phyloP scores from a whole-genome alignment of 2,888 invertebrate species.

The Cheiracanthium punctorium region DNA sequence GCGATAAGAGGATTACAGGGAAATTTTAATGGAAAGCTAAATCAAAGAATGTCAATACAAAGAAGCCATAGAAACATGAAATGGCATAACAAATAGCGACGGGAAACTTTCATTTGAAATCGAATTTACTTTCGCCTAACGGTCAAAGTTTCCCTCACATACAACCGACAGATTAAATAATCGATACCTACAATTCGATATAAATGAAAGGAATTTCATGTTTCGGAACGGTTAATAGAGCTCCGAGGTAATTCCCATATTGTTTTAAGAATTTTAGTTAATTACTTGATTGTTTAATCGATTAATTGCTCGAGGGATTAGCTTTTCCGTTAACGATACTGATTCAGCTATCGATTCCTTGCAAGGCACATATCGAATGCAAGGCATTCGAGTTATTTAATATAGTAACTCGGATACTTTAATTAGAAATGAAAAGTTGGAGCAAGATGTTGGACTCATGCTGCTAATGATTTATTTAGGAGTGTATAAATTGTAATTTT shows the following conservation, averaged over 20 bases:
- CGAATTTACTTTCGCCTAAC: constrained; percentile 21
- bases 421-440: constrained; percentile 7
- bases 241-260: constrained; percentile 26
- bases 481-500: neutral
- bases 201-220: constrained; percentile 9
- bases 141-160: neutral
- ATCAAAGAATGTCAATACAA: constrained; percentile 5
- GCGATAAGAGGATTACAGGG: constrained; percentile 1
- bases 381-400: constrained; percentile 8
- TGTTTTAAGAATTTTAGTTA: constrained; percentile 40
- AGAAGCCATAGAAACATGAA: neutral
- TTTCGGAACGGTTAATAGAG: constrained; percentile 24
- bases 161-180: constrained; percentile 8
- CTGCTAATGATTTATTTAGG: constrained; percentile 4
- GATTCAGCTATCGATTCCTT: neutral
- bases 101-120: constrained; percentile 23
- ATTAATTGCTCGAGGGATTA: constrained; percentile 24
- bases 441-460: neutral
- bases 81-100: constrained; percentile 2
- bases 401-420: constrained; percentile 10
- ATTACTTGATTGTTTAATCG: constrained; percentile 50
- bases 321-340: constrained; percentile 12
- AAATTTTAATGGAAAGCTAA: constrained; percentile 10
- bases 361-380: neutral
- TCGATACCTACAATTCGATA: constrained; percentile 21